phyloP scores from a whole-genome alignment of 2,797 vertebrate species.

The Spondyliosoma cantharus region DNA sequence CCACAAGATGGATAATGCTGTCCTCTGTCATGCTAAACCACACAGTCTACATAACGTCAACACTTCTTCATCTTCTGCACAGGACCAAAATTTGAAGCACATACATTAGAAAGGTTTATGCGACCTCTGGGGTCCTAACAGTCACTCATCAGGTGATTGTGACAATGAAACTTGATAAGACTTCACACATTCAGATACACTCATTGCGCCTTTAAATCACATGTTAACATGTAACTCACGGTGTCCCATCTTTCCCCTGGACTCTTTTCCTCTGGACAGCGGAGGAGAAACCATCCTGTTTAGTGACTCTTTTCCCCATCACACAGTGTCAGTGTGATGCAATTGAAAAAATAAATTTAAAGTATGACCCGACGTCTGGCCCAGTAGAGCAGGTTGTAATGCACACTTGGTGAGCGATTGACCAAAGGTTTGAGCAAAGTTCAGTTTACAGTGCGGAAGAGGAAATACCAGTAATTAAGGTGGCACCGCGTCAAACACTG shows the following conservation, averaged over 20 bases:
- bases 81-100: too few species aligned
- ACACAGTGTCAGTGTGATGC: neutral
- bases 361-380: rapidly evolving
- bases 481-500: neutral
- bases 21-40: too few species aligned
- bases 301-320: constrained; percentile 59
- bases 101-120: too few species aligned
- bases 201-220: too few species aligned
- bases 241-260: neutral
- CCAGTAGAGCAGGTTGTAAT: too few species aligned
- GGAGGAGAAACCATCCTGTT: neutral
- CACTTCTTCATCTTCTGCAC: too few species aligned
- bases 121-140: too few species aligned
- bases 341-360: neutral
- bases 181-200: too few species aligned
- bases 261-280: neutral
- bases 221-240: constrained; percentile 53
- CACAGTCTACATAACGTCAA: too few species aligned
- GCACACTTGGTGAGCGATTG: rapidly evolving
- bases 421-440: constrained; percentile 24
- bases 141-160: too few species aligned
- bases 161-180: too few species aligned
- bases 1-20: too few species aligned
- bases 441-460: rapidly evolving
- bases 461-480: constrained; percentile 16